Percentiles rank a stretch among this genome's conserved stretches.
phyloP scores from a whole-genome alignment of 2,888 invertebrate species.

The Ceriagrion tenellum region DNA sequence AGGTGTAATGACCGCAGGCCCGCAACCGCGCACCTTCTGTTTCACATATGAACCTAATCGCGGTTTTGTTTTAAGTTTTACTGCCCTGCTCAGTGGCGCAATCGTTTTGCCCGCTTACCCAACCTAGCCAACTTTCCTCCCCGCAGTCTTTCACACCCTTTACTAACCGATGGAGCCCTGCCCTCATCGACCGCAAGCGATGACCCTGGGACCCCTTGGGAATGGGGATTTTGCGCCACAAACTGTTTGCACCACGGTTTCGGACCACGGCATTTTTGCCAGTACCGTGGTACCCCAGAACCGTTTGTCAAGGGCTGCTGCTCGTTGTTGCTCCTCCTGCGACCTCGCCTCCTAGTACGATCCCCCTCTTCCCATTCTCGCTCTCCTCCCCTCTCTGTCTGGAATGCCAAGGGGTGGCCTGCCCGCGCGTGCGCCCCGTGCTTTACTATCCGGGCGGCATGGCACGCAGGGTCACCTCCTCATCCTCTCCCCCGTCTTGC shows the following conservation, averaged over 20 bases:
- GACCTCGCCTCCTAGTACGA: neutral
- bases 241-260: constrained; percentile 10
- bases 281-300: neutral
- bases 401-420: neutral
- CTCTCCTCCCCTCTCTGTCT: neutral
- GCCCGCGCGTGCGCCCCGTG: neutral
- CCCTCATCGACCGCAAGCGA: neutral
- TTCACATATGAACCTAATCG: neutral
- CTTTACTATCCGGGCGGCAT: neutral
- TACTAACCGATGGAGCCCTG: no score
- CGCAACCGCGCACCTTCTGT: neutral
- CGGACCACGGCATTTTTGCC: neutral
- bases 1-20: neutral
- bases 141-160: neutral
- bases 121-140: neutral
- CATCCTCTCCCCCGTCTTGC: neutral
- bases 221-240: neutral
- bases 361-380: neutral
- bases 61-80: neutral
- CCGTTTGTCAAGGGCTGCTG: constrained; percentile 24
- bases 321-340: neutral
- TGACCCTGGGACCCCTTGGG: neutral
- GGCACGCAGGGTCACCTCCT: neutral
- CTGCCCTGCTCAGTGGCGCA: neutral
- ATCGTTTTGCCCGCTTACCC: neutral